Evolutionary conservation across 1,140 invertebrate genomes (phyloP), one percentile per base, ranked within the genome.

Genomic region (Apis florea): DNA sequence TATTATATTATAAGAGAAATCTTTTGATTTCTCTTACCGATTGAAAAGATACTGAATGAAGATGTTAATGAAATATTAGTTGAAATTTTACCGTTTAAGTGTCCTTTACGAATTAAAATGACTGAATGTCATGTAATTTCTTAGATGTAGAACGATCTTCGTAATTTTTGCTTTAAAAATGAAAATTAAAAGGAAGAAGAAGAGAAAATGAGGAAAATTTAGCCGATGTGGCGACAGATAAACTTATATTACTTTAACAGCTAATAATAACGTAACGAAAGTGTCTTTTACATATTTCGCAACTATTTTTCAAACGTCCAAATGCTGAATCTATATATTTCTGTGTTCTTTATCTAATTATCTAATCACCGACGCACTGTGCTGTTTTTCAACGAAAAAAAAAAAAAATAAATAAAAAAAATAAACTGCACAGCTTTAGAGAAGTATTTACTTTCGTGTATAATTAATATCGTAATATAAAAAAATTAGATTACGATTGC

Each of bases 281-380:
- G 17, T 77, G 53, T 77, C 26, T 68, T 77, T 68, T 77, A n/a
- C 64, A 67, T 56, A 67, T 47, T 67, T n/a, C 15, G 47, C 31
- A n/a, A 76, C 26, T 77, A 68, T 68, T 47, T 68, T 58, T 68
- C 31, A 59, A 68, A 56, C 15, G n/a, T 47, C 71, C 17, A 8
- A 47, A 13, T 21, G 21, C 26, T 11, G 26, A 67, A 15, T 66
- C 40, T 54, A 76, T 10, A 67, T 24, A 66, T 40, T n/a, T 66
- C 13, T 13, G 13, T 11, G 54, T 59, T 19, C 24, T n/a, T 64
- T 24, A 24, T 75, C 13, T 26, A 15, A 24, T 49, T 40, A n/a
- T n/a, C n/a, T n/a, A 26, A 53, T 53, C 59, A 10, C 47, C 12
- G 12, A 63, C 12, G 19, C 24, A 53, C 49, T 13, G 24, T 40